Evolutionary conservation across 2,113 vertebrate genomes (phyloP).

Genomic region (Strix uralensis): DNA sequence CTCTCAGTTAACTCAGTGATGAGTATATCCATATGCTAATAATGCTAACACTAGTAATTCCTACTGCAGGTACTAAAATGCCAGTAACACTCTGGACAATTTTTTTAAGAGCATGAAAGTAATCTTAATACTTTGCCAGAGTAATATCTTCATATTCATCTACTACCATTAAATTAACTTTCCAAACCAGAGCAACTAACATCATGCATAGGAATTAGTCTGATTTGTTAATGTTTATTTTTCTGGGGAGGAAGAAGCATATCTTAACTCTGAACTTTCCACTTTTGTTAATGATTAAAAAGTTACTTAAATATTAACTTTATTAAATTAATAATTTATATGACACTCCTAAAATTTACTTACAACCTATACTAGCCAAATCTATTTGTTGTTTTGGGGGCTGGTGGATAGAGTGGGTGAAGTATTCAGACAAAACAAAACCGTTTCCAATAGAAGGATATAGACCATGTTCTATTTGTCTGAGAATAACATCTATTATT

Average conservation of each 20-base stretch:
- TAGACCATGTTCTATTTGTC: background rate
- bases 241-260: background rate
- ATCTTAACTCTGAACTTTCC: constrained; percentile 49
- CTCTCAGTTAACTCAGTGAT: background rate
- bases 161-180: background rate
- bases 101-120: background rate
- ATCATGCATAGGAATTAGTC: background rate
- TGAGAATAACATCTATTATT: constrained; percentile 46
- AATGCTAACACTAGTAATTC: background rate
- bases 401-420: background rate
- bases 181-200: background rate
- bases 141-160: background rate
- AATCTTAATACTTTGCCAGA: background rate
- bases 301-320: constrained; percentile 48
- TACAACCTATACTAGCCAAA: background rate
- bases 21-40: background rate
- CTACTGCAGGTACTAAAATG: background rate
- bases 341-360: constrained; percentile 34
- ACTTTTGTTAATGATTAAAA: constrained; percentile 46
- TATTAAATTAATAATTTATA: constrained; percentile 45
- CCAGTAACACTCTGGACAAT: background rate
- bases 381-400: background rate
- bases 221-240: constrained; percentile 45
- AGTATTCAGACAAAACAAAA: constrained; percentile 16
- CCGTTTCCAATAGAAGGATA: background rate